Base-by-base conservation (phyloP, 2,888 invertebrate genomes). In the Keiferia lycopersicella region DNA sequence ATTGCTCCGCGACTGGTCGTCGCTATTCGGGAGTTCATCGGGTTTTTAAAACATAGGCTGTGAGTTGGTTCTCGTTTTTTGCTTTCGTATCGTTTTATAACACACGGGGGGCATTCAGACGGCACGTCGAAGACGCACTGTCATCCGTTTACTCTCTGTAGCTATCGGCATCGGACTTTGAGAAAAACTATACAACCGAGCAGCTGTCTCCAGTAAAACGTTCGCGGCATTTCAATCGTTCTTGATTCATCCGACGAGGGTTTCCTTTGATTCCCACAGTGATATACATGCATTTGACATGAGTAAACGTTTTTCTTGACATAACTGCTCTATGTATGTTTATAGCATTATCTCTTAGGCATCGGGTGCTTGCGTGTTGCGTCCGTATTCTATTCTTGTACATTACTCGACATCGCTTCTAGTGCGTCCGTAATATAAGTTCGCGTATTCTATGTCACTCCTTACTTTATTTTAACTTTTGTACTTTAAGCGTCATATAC, bases 91-190 rank as follows among this genome's bases (percentile, higher is more conserved):
- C 73, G 74, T 77, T 79, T 75, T 73, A 79, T 81, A 77, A 78
- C 76, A 81, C 75, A 76, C 75, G 64, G 80, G 79, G 80, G 80
- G 83, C 81, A 80, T 84, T 83, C 83, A 85, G 88, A 87, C 85
- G 91, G 88, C 90, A 90, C 89, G 88, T 90, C 89, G 88, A 85
- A 83, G 83, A 86, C 80, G 87, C 86, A 85, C 86, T 87, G 84
- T 84, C 78, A 86, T 90, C 91, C 90, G 89, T 90, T 89, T 91
- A 82, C 83, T 85, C 84, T 90, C 89, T 89, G 90, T 90, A 89
- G 87, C 86, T 84, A 81, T 81, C 79, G 77, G 79, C 80, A 79
- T 82, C 82, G 26, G 53, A 22, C 50, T 53, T 38, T 45, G 64
- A 56, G 30, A 16, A 56, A 56, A 56, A 56, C 56, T 56, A 56